Base-by-base conservation (phyloP, 2,113 vertebrate genomes). In the Procapra przewalskii region DNA sequence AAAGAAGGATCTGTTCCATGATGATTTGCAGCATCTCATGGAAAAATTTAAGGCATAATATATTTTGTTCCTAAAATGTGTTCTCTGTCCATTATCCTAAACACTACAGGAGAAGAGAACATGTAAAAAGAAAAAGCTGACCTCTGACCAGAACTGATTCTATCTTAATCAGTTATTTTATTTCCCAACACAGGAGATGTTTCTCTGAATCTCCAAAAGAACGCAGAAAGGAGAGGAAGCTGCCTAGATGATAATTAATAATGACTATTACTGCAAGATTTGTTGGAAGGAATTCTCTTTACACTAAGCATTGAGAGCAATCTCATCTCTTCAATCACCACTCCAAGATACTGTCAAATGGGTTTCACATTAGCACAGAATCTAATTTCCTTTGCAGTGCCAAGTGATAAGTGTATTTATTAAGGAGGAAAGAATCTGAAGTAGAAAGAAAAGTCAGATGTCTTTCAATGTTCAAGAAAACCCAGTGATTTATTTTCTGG, bases 241-340 rank as follows among this genome's bases (percentile, higher is more conserved):
- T 97, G 94, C 29, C 88, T 98, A 50, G 67, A 96, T 92, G 21
- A n/a, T 98, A 95, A 83, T 97, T 82, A 94, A 67, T 93, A 98
- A 96, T 98, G 85, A 98, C 84, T 62, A 95, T 92, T 96, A 90
- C 81, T 62, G 48, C 25, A 54, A 94, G 27, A 64, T 94, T 91
- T 93, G 96, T 91, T 94, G 48, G 75, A 96, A 54, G 82, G 6
- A 31, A 48, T 21, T n/a, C 45, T 94, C 97, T 97, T 89, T 93
- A 97, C 94, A 92, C 15, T 96, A 90, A 92, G 96, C 85, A 54
- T 50, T 92, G 19, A 21, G 1, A 97, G 88, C 1, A 52, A 92
- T 87, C 55, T 27, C 15, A 21, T 97, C 64, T 88, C 55, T 88
- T 98, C 85, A 88, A 55, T 96, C 97, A 96, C 2, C 0, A 40